Evolutionary conservation across 2,113 vertebrate genomes (phyloP).

Genomic region (Catharus bicknelli): DNA sequence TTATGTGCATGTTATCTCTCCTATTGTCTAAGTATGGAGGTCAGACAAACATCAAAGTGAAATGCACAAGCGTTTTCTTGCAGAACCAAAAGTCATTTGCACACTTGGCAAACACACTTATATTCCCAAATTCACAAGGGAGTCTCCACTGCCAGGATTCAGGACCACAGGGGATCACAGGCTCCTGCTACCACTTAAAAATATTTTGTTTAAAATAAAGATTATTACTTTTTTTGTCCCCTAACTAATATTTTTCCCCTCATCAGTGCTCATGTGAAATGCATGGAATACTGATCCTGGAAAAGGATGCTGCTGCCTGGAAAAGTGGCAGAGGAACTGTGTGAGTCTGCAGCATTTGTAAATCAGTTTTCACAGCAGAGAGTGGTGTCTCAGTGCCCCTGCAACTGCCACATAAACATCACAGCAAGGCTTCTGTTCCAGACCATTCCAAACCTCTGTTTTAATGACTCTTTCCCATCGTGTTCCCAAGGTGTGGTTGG

Average conservation of each 20-base stretch:
- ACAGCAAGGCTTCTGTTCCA: neutral
- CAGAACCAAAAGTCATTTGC: constrained; percentile 8
- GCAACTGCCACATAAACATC: neutral
- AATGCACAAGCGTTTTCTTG: neutral
- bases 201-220: constrained; percentile 13
- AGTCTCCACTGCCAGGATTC: neutral
- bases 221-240: neutral
- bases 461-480: neutral
- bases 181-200: neutral
- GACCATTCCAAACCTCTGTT: neutral
- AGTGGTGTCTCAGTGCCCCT: neutral
- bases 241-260: neutral
- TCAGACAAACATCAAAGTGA: constrained; percentile 5
- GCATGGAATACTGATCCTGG: neutral
- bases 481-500: neutral
- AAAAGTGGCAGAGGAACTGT: neutral
- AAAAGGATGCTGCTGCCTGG: neutral
- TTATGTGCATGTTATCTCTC: neutral
- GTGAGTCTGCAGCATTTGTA: neutral
- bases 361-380: neutral
- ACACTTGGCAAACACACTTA: neutral
- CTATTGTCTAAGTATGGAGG: neutral
- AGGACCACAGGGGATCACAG: neutral
- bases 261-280: neutral
- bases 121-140: constrained; percentile 7